Percentiles rank a stretch among this genome's conserved stretches.
Evolutionary conservation across 1,140 invertebrate genomes (phyloP).

Genomic region (Oncopeltus fasciatus): DNA sequence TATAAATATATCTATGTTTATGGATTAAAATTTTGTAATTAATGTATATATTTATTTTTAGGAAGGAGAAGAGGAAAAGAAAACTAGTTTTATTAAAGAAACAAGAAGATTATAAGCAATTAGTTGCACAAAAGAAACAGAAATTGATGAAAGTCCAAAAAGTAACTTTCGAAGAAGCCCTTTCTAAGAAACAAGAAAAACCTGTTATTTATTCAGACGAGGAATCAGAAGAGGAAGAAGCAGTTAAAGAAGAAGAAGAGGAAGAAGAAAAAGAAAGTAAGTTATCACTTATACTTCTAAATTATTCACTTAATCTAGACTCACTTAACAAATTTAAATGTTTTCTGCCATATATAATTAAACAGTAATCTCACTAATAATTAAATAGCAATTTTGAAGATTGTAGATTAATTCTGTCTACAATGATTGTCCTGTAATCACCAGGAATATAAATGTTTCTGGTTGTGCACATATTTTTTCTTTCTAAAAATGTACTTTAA

Average conservation of each 20-base stretch:
- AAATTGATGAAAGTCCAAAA: background rate
- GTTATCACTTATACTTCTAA: background rate
- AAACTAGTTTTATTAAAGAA: slow-evolving; percentile 30
- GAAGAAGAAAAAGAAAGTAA: background rate
- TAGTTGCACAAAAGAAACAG: slow-evolving; percentile 5
- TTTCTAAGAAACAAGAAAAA: slow-evolving; percentile 13
- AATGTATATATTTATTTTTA: slow-evolving; percentile 31
- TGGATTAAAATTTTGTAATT: no score
- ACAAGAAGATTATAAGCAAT: slow-evolving; percentile 15
- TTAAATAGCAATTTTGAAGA: background rate
- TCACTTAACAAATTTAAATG: background rate
- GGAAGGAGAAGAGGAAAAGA: slow-evolving; percentile 31
- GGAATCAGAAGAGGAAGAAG: slow-evolving; percentile 25
- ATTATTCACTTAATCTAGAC: background rate
- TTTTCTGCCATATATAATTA: background rate
- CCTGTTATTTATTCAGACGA: slow-evolving; percentile 25
- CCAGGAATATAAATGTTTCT: no score
- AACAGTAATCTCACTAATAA: background rate
- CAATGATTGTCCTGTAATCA: no score
- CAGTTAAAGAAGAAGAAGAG: background rate
- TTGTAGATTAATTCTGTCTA: background rate
- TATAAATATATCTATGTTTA: no score
- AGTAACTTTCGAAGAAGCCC: background rate
- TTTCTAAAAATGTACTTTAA: no score
- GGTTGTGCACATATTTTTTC: no score